Evolutionary conservation across 1,140 invertebrate genomes (phyloP).

Genomic region (Neodiprion fabricii): DNA sequence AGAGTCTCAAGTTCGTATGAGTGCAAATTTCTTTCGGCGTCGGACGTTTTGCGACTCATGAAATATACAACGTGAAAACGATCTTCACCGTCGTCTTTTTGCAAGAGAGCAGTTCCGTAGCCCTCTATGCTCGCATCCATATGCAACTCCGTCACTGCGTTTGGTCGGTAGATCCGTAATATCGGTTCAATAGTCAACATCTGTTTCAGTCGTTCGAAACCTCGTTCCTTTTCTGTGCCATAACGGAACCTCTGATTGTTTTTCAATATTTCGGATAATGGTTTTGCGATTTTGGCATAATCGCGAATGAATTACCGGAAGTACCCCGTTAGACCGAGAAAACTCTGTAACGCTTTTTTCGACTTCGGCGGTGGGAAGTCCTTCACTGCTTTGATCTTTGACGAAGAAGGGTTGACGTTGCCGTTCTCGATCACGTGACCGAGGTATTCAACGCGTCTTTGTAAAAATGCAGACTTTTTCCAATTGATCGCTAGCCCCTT

Average conservation of each 20-base stretch:
- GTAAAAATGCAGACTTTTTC: constrained; percentile 47
- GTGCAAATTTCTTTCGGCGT: constrained; percentile 38
- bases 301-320: background rate
- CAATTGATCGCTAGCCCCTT: constrained; percentile 48
- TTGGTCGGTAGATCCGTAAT: constrained; percentile 46
- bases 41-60: constrained; percentile 31
- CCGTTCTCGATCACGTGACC: constrained; percentile 43
- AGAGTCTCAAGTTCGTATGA: constrained; percentile 52
- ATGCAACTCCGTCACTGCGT: constrained; percentile 39
- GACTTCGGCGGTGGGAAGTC: background rate
- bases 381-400: too few relatives aligned
- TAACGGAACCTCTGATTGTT: constrained; percentile 9
- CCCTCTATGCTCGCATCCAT: constrained; percentile 25
- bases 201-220: constrained; percentile 14
- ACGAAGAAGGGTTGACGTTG: constrained; percentile 29
- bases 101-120: constrained; percentile 18
- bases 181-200: constrained; percentile 34
- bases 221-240: background rate
- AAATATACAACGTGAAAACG: background rate
- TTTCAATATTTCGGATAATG: constrained; percentile 9
- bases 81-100: constrained; percentile 18
- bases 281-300: background rate
- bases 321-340: constrained; percentile 9
- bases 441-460: constrained; percentile 43
- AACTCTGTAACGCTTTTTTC: constrained; percentile 1